Evolutionary conservation across 2,888 invertebrate species (phyloP).

Genomic region (Euproctis similis): DNA sequence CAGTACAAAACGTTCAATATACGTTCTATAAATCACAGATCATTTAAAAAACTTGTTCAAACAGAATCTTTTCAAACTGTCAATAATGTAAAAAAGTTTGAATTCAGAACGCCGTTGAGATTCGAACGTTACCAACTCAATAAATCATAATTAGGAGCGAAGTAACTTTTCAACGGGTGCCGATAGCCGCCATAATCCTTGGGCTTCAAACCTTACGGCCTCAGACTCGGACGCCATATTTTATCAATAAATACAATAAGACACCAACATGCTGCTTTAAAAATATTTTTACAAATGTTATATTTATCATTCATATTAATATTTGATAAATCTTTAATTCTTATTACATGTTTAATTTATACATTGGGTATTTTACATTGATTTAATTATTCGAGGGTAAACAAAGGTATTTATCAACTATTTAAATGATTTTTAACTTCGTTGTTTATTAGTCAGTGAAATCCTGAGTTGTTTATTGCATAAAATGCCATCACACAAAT

Average conservation of each 20-base stretch:
- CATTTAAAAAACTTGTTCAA: slow-evolving; percentile 1
- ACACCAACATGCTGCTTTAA: slow-evolving; percentile 27
- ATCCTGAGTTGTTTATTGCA: no score
- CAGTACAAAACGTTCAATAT: no score
- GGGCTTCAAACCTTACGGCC: slow-evolving; percentile 29
- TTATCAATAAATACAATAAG: slow-evolving; percentile 38
- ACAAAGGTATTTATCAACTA: no score
- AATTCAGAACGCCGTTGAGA: slow-evolving; percentile 8
- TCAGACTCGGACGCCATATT: slow-evolving; percentile 39
- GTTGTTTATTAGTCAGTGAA: no score
- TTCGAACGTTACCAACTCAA: slow-evolving; percentile 15
- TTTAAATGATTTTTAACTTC: no score
- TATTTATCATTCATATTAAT: no score
- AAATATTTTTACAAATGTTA: no score
- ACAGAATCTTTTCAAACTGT: slow-evolving; percentile 12
- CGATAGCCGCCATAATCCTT: slow-evolving; percentile 51
- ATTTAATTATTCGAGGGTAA: no score
- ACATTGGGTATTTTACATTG: no score
- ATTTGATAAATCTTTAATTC: no score
- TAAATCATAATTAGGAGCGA: slow-evolving; percentile 68
- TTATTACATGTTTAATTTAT: no score
- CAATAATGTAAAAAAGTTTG: slow-evolving; percentile 10
- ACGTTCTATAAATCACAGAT: slow-evolving; percentile 4
- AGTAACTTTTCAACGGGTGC: slow-evolving; percentile 62
- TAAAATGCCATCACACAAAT: no score